Evolutionary conservation across 1,140 invertebrate species (phyloP).

Genomic region (Drosophila grimshawi): DNA sequence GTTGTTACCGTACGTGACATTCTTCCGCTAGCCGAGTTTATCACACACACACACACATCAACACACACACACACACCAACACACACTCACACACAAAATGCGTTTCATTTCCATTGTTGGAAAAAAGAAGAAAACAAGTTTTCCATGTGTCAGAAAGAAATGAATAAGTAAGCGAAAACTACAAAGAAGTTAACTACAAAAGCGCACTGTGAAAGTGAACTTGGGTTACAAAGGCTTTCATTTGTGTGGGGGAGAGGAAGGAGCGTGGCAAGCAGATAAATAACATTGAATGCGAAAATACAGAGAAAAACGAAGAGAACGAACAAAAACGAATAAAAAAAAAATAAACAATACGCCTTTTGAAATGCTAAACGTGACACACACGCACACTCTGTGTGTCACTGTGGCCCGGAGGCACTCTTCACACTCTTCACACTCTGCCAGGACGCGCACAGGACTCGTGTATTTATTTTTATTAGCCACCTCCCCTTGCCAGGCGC

Average conservation of each 20-base stretch:
- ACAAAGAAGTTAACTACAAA: conserved; percentile 80
- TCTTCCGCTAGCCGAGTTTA: conserved; percentile 68
- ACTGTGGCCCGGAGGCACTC: conserved; percentile 5
- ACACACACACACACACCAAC: conserved; percentile 24
- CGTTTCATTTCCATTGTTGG: conserved; percentile 60
- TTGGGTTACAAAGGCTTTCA: conserved; percentile 72
- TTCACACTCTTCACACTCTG: conserved; percentile 56
- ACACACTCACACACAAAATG: conserved; percentile 30
- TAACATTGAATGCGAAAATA: conserved; percentile 72
- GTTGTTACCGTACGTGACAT: conserved; percentile 77
- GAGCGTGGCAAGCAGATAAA: conserved; percentile 65
- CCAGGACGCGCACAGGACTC: conserved; percentile 61
- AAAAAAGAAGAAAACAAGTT: conserved; percentile 50
- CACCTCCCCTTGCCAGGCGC: conserved; percentile 1
- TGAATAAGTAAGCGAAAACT: conserved; percentile 71
- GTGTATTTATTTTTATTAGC: conserved; percentile 80
- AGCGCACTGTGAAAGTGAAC: conserved; percentile 66
- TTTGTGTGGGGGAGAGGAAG: background rate
- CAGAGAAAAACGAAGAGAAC: conserved; percentile 33
- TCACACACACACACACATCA: conserved; percentile 59
- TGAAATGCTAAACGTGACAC: conserved; percentile 77
- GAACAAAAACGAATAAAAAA: conserved; percentile 11
- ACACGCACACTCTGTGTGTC: conserved; percentile 26
- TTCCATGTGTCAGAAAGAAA: conserved; percentile 47
- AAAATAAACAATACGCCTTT: conserved; percentile 81